Percentiles rank a stretch among this genome's conserved stretches.
These are phyloP conservation scores for Seriola dumerili DNA, from an alignment of 2,113 vertebrate genomes.

Conservation along the genomic window DNA sequence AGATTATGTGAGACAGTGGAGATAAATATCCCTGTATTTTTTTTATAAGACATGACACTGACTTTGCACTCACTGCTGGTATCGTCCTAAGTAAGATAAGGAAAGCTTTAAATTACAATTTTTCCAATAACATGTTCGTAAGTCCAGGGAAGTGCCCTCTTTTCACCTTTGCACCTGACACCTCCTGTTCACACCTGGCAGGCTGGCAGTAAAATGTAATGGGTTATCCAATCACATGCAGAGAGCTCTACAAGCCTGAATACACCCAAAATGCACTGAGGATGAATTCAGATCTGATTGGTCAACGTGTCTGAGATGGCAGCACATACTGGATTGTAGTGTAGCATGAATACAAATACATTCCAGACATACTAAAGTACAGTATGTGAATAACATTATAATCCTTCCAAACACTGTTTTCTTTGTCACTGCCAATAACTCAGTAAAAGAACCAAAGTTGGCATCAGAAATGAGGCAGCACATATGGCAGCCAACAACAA, in stretches of 20 bases:
- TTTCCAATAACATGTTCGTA: too few species aligned
- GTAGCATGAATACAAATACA: background rate
- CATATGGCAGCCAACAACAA: constrained; percentile 3
- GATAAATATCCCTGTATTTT: background rate
- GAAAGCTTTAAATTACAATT: background rate
- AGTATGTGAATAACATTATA: background rate
- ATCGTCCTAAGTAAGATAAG: background rate
- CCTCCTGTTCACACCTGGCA: background rate
- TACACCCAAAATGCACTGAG: background rate
- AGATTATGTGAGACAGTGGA: background rate
- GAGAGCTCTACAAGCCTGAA: background rate
- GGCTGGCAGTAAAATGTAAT: background rate
- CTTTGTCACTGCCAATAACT: background rate
- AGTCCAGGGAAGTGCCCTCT: too few species aligned
- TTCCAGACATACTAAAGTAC: too few species aligned
- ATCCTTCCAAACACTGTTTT: background rate
- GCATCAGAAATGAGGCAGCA: background rate
- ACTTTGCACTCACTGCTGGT: background rate
- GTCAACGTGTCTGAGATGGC: background rate
- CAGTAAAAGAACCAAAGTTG: background rate
- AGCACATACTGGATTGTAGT: background rate
- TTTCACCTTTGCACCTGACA: background rate
- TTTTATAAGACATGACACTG: background rate
- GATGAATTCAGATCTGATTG: background rate
- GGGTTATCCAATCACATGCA: background rate